Base-by-base conservation (phyloP, 2,888 invertebrate species). In the Ophion costatus region DNA sequence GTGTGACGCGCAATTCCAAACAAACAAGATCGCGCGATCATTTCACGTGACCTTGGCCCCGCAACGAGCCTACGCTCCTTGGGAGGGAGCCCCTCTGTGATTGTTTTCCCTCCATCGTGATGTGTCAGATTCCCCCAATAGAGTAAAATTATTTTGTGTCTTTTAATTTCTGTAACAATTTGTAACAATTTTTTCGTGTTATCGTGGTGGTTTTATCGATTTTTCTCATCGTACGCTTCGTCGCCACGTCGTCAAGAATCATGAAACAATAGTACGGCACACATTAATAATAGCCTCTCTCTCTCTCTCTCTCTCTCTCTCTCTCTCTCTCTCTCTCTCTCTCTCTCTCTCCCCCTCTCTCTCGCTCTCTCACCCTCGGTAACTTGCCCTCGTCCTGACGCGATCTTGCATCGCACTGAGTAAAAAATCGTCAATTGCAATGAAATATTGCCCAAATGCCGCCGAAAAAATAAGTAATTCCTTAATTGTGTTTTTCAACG, bases 91-190 rank as follows among this genome's bases (percentile, higher is more conserved):
- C 59, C 75, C 80, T 79, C 74, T 80, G 86, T 86, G 87, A 88
- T 89, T 90, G 89, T 91, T 91, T 89, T 89, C 86, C 82, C 85
- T 80, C 83, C 73, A 87, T 87, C 81, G 88, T 87, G 87, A 91
- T 90, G 88, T 91, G 91, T 90, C 90, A 91, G 80, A 88, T 86
- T 79, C 63, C 7, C 17, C 33, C 82, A 42, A 69, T 84, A 76
- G 86, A 80, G 87, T 86, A 84, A 81, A 87, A 84, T 85, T 59
- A 77, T 86, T 87, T 70, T 7, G 61, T 74, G 56, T 57, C 33
- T 20, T 51, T 76, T 66, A 66, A n/a, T 38, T 56, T 57, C 51
- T 10, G 56, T 77, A 42, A 24, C n/a, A 42, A 33, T 29, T 29
- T 14, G 10, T 3, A 20, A 9, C 7, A 20, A 69, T 22, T 29